These are phyloP conservation scores for Buathra laborator DNA, from an alignment of 2,888 invertebrate genomes.

Conservation along the genomic window DNA sequence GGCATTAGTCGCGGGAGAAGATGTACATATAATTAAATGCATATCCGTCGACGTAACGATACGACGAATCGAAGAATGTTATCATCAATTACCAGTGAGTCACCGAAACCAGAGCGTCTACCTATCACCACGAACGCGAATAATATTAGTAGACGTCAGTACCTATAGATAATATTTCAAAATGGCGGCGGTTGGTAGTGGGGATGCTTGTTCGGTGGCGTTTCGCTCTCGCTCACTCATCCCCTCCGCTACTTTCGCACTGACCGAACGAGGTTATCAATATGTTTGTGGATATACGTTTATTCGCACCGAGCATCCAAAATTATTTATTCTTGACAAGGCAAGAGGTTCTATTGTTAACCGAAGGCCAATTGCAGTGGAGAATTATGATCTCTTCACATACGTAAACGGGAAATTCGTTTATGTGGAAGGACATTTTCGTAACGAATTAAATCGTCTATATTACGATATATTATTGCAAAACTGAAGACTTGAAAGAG, in stretches of 20 bases:
- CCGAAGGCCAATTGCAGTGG: background rate
- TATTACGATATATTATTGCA: background rate
- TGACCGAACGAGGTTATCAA: too few relatives aligned
- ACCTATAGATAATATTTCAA: too few relatives aligned
- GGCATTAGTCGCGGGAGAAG: slow-evolving; percentile 70
- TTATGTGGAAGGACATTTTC: slow-evolving; percentile 18
- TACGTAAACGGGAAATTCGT: slow-evolving; percentile 39
- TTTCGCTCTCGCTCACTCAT: too few relatives aligned
- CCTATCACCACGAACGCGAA: too few relatives aligned
- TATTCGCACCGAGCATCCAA: too few relatives aligned
- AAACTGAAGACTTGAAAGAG: background rate
- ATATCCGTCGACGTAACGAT: background rate
- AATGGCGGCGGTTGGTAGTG: too few relatives aligned
- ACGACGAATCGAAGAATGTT: background rate
- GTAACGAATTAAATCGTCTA: background rate
- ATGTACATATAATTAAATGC: slow-evolving; percentile 52
- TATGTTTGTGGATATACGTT: too few relatives aligned
- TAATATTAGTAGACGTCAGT: too few relatives aligned
- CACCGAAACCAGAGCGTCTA: background rate
- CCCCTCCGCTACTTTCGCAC: too few relatives aligned
- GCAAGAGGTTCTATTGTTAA: too few relatives aligned
- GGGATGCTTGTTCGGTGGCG: too few relatives aligned
- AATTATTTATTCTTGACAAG: too few relatives aligned
- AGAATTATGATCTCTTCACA: slow-evolving; percentile 11
- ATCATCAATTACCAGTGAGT: background rate